A percentile compares a stretch with the other conserved stretches of the same genome.
Conservation (phyloP, 2,888 invertebrate genomes). For the Disparrhopalites patrizii region DNA sequence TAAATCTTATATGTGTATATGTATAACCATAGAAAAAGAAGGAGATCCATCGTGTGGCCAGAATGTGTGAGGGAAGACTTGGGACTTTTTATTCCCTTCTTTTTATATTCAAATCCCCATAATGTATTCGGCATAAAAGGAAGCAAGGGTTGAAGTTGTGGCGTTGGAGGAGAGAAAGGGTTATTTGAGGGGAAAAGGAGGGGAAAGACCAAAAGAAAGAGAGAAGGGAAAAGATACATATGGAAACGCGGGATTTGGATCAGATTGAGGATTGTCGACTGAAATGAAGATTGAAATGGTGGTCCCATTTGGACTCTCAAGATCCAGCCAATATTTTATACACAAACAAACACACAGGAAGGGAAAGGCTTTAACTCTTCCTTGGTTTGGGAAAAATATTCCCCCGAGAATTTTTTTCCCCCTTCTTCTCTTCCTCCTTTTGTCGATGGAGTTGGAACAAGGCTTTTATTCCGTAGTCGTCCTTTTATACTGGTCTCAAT, state of each 20-base stretch:
- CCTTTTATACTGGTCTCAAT: not conserved
- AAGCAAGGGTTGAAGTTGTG: not conserved
- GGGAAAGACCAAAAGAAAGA: not conserved
- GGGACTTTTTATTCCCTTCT: too few relatives aligned
- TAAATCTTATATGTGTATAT: too few relatives aligned
- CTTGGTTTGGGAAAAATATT: slow-evolving; percentile 1
- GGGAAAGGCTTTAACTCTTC: too few relatives aligned
- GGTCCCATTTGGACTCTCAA: slow-evolving; percentile 16
- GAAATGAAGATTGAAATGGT: slow-evolving; percentile 27
- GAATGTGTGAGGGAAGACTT: too few relatives aligned
- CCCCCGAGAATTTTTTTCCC: slow-evolving; percentile 12
- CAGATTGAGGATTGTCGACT: slow-evolving; percentile 17
- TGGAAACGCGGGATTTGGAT: slow-evolving; percentile 9
- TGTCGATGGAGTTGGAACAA: too few relatives aligned
- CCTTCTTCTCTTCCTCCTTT: too few relatives aligned
- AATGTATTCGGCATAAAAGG: too few relatives aligned
- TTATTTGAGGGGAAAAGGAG: not conserved
- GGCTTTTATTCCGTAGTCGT: not conserved
- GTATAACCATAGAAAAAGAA: too few relatives aligned
- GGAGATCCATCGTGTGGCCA: too few relatives aligned
- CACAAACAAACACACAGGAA: too few relatives aligned
- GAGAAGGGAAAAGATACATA: not conserved
- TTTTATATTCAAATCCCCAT: too few relatives aligned
- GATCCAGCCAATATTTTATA: slow-evolving; percentile 19
- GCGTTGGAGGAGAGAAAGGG: too few relatives aligned